These are phyloP conservation scores for Danio rerio DNA, from an alignment of 2,113 vertebrate species.

Conservation along the genomic window DNA sequence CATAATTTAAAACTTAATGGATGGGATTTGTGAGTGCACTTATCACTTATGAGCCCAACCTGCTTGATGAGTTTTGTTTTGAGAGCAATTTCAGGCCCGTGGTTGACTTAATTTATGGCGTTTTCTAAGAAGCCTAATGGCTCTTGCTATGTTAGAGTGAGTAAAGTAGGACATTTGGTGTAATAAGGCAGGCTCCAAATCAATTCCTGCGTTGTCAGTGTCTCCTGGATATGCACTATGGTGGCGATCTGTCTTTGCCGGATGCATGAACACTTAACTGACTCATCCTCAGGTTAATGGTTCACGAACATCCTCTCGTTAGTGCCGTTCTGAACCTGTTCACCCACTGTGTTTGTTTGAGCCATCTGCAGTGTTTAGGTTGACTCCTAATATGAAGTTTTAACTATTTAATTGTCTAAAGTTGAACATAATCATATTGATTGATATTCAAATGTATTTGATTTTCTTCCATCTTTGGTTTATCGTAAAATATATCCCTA, in stretches of 20 bases:
- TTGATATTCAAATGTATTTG: background rate
- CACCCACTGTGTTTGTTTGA: background rate
- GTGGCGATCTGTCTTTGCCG: slow-evolving; percentile 43
- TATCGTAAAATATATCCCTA: too few relatives aligned
- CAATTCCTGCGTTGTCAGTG: slow-evolving; percentile 69
- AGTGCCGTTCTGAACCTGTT: slow-evolving; percentile 21
- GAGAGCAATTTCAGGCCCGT: slow-evolving; percentile 61
- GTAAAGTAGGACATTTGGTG: slow-evolving; percentile 63
- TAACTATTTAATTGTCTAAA: too few relatives aligned
- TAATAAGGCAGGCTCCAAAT: slow-evolving; percentile 73
- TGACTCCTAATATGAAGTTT: too few relatives aligned
- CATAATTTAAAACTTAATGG: slow-evolving; percentile 81
- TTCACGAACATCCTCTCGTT: slow-evolving; percentile 8
- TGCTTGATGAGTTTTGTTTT: slow-evolving; percentile 66
- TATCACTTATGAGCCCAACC: slow-evolving; percentile 59
- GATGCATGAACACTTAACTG: background rate
- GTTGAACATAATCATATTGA: background rate
- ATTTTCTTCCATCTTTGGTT: too few relatives aligned
- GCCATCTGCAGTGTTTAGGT: background rate
- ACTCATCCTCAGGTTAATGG: slow-evolving; percentile 41
- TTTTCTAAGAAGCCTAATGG: slow-evolving; percentile 65
- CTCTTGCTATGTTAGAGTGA: slow-evolving; percentile 62
- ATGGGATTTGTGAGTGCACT: slow-evolving; percentile 78
- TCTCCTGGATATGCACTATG: slow-evolving; percentile 64
- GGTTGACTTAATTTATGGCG: slow-evolving; percentile 69